phyloP scores from a whole-genome alignment of 2,797 vertebrate species.

The Microcaecilia unicolor region DNA sequence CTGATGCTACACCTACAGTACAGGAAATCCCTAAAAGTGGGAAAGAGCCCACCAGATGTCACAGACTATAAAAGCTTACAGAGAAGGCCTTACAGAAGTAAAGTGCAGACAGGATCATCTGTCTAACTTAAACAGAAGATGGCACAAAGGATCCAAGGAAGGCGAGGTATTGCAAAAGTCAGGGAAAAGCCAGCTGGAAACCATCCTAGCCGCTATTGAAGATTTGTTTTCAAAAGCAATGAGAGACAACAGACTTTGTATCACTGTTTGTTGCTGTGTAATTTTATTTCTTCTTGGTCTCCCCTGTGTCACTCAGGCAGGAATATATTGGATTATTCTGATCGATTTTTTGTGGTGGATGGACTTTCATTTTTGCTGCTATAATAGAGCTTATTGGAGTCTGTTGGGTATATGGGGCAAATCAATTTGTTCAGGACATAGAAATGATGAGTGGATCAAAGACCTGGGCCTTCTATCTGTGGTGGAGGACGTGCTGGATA shows the following conservation, averaged over 20 bases:
- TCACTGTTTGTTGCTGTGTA: conserved; percentile 35
- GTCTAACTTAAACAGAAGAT: no score
- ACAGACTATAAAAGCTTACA: no score
- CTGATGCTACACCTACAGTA: no score
- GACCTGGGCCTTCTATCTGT: conserved; percentile 59
- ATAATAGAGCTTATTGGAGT: conserved; percentile 58
- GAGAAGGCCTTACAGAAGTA: no score
- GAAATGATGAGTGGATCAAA: conserved; percentile 75
- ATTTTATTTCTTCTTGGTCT: conserved; percentile 57
- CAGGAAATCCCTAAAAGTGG: no score
- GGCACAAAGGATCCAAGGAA: no score
- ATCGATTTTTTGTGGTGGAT: conserved; percentile 60
- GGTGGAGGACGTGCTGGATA: conserved; percentile 69
- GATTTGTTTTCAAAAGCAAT: conserved; percentile 54
- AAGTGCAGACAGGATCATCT: no score
- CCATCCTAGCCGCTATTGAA: conserved; percentile 51
- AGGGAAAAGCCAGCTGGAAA: no score
- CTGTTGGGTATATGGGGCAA: conserved; percentile 59
- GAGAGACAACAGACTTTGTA: conserved; percentile 34
- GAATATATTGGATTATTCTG: conserved; percentile 36
- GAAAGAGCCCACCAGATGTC: no score
- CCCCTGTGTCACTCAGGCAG: no score
- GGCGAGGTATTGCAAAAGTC: no score
- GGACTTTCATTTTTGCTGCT: conserved; percentile 53
- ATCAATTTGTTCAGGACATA: conserved; percentile 64